A percentile compares a stretch with the other conserved stretches of the same genome.
These are phyloP conservation scores for Mizuhopecten yessoensis DNA, from an alignment of 1,140 invertebrate species.

Conservation along the genomic window DNA sequence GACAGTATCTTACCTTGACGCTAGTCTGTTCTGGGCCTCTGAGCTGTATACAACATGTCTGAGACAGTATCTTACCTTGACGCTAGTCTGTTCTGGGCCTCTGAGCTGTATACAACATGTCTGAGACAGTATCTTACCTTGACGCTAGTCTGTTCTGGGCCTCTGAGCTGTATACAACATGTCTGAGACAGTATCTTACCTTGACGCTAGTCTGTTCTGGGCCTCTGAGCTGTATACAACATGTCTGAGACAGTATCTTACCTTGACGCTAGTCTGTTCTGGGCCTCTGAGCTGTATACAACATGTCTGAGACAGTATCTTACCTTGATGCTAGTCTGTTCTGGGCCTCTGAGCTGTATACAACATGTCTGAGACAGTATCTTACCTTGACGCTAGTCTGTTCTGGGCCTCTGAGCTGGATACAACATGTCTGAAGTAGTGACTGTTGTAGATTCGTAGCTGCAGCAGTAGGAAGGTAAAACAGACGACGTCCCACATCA, in stretches of 20 bases:
- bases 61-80: conserved; percentile 94
- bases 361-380: conserved; percentile 90
- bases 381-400: conserved; percentile 91
- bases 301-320: neutral
- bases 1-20: neutral
- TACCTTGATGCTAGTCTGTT: conserved; percentile 93
- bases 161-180: neutral
- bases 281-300: conserved; percentile 86
- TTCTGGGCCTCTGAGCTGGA: conserved; percentile 97
- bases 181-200: neutral
- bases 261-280: conserved; percentile 94
- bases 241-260: conserved; percentile 86
- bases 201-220: neutral
- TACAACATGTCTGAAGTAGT: conserved; percentile 98
- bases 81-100: conserved; percentile 96
- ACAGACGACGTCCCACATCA: conserved; percentile 95
- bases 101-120: conserved; percentile 96
- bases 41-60: conserved; percentile 97
- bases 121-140: conserved; percentile 93
- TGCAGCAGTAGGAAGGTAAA: conserved; percentile 96
- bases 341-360: conserved; percentile 96
- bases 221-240: conserved; percentile 87
- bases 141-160: neutral
- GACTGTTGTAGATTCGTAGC: conserved; percentile 94
- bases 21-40: conserved; percentile 85